phyloP scores from a whole-genome alignment of 1,140 invertebrate species.

The Acromyrmex echinatior region DNA sequence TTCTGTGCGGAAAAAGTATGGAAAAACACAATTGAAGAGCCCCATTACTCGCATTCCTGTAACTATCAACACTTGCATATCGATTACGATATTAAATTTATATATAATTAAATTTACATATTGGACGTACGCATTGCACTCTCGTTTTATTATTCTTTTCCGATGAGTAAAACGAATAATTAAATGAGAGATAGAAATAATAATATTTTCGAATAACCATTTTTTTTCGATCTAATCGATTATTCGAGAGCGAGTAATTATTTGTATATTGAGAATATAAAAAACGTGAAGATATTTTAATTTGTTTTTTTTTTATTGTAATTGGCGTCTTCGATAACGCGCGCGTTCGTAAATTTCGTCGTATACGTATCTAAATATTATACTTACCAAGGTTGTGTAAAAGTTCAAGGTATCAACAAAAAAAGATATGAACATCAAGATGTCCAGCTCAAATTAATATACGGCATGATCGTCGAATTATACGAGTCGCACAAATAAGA shows the following conservation, averaged over 20 bases:
- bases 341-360: background rate
- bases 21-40: background rate
- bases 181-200: background rate
- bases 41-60: background rate
- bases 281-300: background rate
- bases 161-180: background rate
- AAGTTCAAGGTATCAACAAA: slow-evolving; percentile 70
- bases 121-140: background rate
- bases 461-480: background rate
- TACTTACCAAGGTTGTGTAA: slow-evolving; percentile 43
- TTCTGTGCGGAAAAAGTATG: background rate
- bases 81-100: background rate
- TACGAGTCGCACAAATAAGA: background rate
- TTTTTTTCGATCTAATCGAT: background rate
- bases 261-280: background rate
- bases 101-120: background rate
- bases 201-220: background rate
- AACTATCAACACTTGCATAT: slow-evolving; percentile 5
- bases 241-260: background rate
- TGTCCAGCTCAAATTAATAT: background rate
- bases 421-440: slow-evolving; percentile 13
- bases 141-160: background rate
- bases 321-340: slow-evolving; percentile 15
- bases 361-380: slow-evolving; percentile 38
- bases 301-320: background rate